These are phyloP conservation scores for Ptychoptera albimana DNA, from an alignment of 2,888 invertebrate species.

Conservation along the genomic window DNA sequence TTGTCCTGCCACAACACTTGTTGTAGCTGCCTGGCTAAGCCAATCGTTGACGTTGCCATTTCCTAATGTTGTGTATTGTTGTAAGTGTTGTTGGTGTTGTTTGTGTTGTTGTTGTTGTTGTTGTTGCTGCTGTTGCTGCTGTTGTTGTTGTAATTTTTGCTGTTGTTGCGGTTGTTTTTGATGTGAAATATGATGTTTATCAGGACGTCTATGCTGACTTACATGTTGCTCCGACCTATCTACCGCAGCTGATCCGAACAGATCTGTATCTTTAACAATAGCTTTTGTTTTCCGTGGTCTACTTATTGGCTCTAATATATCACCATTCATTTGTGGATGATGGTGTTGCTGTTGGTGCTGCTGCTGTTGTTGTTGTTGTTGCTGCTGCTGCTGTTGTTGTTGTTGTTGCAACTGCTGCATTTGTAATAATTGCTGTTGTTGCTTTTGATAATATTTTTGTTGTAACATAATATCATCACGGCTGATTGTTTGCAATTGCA, in stretches of 20 bases:
- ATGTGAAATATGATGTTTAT: slow-evolving; percentile 2
- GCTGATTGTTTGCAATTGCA: slow-evolving; percentile 10
- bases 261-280: slow-evolving; percentile 2
- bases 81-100: too few species aligned
- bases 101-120: slow-evolving; percentile 15
- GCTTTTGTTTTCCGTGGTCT: not conserved
- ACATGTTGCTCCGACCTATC: not conserved
- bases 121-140: slow-evolving; percentile 12
- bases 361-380: slow-evolving; percentile 10
- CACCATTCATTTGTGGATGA: slow-evolving; percentile 30
- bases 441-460: not conserved
- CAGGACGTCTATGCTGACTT: not conserved
- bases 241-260: not conserved
- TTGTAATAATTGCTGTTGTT: slow-evolving; percentile 14
- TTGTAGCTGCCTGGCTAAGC: slow-evolving; percentile 7
- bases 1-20: not conserved
- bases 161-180: slow-evolving; percentile 4
- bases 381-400: slow-evolving; percentile 10
- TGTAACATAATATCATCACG: not conserved
- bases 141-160: slow-evolving; percentile 10
- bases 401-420: slow-evolving; percentile 12
- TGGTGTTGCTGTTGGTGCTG: slow-evolving; percentile 26
- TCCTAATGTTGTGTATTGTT: slow-evolving; percentile 8
- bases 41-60: not conserved
- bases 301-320: slow-evolving; percentile 29